Percentiles rank a stretch among this genome's conserved stretches.
Evolutionary conservation across 37 sponge, comb jelly and placozoan species (phyloP).

Genomic region (Hormiphora californensis): DNA sequence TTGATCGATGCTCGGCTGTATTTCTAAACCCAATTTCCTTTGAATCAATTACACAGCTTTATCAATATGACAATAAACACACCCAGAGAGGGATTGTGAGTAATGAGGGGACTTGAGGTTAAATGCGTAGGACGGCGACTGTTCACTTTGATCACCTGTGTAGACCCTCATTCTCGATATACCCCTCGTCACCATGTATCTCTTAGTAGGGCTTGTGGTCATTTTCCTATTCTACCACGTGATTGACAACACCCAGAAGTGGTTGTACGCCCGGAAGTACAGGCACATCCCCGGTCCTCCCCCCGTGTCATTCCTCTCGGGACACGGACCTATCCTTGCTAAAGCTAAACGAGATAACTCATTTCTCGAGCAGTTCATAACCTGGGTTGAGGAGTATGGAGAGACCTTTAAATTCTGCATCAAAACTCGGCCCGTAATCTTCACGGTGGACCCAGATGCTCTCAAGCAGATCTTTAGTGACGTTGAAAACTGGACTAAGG

Average conservation of each 20-base stretch:
- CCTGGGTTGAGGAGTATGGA: background rate
- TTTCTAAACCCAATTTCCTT: too few relatives aligned
- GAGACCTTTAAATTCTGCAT: background rate
- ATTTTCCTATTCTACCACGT: too few relatives aligned
- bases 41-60: too few relatives aligned
- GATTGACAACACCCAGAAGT: constrained; percentile 1
- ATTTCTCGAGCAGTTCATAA: background rate
- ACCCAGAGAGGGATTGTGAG: too few relatives aligned
- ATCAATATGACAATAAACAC: too few relatives aligned
- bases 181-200: too few relatives aligned
- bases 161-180: too few relatives aligned
- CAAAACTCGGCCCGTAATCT: background rate
- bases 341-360: background rate
- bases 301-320: background rate
- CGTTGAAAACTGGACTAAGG: background rate
- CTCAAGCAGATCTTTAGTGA: background rate
- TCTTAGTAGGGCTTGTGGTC: too few relatives aligned
- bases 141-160: too few relatives aligned
- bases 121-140: too few relatives aligned
- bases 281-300: constrained; percentile 13
- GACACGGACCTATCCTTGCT: background rate
- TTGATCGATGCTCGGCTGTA: too few relatives aligned
- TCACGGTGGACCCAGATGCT: background rate
- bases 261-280: background rate
- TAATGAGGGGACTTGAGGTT: too few relatives aligned